These are phyloP conservation scores for Mylabris sibirica DNA, from an alignment of 2,888 invertebrate species.

Conservation along the genomic window DNA sequence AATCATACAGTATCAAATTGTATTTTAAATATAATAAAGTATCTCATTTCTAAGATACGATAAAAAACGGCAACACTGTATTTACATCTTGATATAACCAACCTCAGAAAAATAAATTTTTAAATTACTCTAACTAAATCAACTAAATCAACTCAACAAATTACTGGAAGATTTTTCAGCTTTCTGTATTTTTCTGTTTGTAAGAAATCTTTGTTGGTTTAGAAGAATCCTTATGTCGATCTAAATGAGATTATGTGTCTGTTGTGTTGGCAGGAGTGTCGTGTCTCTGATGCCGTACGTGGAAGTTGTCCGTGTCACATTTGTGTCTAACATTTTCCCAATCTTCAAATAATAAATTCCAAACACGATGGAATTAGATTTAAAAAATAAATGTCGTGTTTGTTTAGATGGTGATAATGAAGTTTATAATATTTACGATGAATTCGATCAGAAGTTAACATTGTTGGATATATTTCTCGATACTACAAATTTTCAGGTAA, in stretches of 20 bases:
- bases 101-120: too few species aligned
- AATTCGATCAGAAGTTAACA: conserved; percentile 33
- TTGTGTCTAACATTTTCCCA: conserved; percentile 10
- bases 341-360: background rate
- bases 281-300: conserved; percentile 1
- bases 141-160: too few species aligned
- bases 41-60: too few species aligned
- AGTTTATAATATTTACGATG: conserved; percentile 32
- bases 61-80: too few species aligned
- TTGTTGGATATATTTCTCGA: conserved; percentile 31
- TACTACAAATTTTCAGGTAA: conserved; percentile 34
- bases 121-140: too few species aligned
- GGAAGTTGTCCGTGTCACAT: conserved; percentile 9
- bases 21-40: too few species aligned
- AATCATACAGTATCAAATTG: too few species aligned
- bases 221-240: background rate
- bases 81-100: too few species aligned
- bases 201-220: too few species aligned
- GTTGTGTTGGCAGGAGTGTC: background rate
- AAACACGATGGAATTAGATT: conserved; percentile 29
- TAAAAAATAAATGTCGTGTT: conserved; percentile 33
- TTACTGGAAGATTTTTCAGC: too few species aligned
- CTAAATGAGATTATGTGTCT: background rate
- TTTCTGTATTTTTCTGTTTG: too few species aligned
- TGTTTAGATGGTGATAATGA: conserved; percentile 31